phyloP scores from a whole-genome alignment of 2,113 vertebrate species.

The Dicerorhinus sumatrensis region DNA sequence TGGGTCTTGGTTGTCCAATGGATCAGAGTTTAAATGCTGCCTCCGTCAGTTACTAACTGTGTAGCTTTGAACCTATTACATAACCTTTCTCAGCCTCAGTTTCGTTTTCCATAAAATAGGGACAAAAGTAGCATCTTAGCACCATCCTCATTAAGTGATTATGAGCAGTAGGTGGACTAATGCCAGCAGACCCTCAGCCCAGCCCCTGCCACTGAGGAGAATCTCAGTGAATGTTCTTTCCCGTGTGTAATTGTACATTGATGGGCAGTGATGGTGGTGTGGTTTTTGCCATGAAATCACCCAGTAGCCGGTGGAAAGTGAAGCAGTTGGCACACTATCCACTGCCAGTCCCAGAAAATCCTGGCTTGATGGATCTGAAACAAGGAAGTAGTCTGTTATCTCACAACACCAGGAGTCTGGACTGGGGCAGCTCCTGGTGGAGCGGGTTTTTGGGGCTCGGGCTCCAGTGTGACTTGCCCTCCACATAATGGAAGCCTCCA shows the following conservation, averaged over 20 bases:
- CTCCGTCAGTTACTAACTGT: accelerated
- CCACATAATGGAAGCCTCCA: accelerated
- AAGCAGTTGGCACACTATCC: too few species aligned
- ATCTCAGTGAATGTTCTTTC: not conserved
- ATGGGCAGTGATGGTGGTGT: too few species aligned
- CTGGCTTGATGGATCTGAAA: slow-evolving; percentile 51
- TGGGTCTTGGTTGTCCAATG: not conserved
- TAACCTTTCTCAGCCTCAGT: not conserved
- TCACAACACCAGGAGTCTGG: not conserved
- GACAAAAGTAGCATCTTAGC: too few species aligned
- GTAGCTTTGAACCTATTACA: accelerated
- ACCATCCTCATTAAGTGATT: not conserved
- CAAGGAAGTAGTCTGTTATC: not conserved
- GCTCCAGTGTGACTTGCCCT: not conserved
- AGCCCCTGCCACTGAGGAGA: not conserved
- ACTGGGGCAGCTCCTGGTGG: not conserved
- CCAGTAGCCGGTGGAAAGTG: not conserved
- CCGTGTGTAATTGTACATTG: accelerated
- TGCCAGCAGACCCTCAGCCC: too few species aligned
- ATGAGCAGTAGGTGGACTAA: not conserved
- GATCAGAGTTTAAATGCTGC: not conserved
- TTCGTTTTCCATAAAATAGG: not conserved
- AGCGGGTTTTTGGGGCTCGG: accelerated
- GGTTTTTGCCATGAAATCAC: not conserved
- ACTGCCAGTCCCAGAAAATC: not conserved